These are phyloP conservation scores for Steromphala cineraria DNA, from an alignment of 2,888 invertebrate species.

Conservation along the genomic window DNA sequence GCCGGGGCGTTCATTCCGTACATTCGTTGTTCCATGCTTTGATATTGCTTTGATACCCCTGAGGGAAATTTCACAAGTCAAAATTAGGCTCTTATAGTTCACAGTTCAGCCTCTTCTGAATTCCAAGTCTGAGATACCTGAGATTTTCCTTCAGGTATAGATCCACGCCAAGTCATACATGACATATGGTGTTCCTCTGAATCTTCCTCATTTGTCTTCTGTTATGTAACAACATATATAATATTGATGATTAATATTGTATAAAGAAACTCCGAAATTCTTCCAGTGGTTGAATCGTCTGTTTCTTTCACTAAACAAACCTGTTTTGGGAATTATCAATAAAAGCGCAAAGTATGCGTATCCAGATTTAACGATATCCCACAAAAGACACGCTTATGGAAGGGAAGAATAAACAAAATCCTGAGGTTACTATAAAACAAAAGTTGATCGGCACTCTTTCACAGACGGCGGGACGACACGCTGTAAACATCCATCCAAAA, in stretches of 20 bases:
- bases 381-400: not conserved
- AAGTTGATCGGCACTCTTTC: not conserved
- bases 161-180: not conserved
- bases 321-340: not conserved
- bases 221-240: no score
- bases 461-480: conserved; percentile 1
- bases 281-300: not conserved
- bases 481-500: conserved; percentile 17
- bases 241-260: not conserved
- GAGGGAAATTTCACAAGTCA: conserved; percentile 7
- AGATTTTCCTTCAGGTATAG: not conserved
- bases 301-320: not conserved
- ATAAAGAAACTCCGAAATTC: not conserved
- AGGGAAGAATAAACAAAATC: not conserved
- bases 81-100: not conserved
- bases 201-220: no score
- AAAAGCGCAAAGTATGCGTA: conserved; percentile 12
- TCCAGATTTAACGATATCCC: conserved; percentile 13
- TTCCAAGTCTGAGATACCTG: not conserved
- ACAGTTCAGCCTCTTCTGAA: not conserved
- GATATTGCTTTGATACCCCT: conserved; percentile 24
- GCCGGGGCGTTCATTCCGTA: conserved; percentile 56
- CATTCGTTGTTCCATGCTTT: conserved; percentile 50
- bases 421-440: not conserved
- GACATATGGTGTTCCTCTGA: no score